Base-by-base conservation (phyloP, 2,888 invertebrate species). In the Philaethria dido region DNA sequence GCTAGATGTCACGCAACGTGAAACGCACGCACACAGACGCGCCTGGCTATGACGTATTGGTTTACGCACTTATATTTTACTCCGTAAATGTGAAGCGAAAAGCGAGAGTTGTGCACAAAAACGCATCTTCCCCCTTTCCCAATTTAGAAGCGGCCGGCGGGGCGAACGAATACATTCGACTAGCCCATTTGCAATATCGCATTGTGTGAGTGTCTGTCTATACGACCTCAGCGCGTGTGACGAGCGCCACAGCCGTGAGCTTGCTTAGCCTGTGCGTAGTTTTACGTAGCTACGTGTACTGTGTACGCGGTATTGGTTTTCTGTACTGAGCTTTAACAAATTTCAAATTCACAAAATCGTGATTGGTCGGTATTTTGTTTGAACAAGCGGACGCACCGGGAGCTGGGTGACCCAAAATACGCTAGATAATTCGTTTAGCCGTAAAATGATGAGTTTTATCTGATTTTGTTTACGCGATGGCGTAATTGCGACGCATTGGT, bases 301-400 rank as follows among this genome's bases (percentile, higher is more conserved):
- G 80, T 82, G 80, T 84, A 86, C 85, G 78, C 82, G 78, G 86
- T 90, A 91, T 90, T 89, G 91, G 91, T 90, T 92, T 91, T 90
- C 90, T 88, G 89, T 88, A 88, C 85, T 86, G 84, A 86, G 88
- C 86, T 89, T 89, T 84, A 90, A 89, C 89, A 90, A 92, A 91
- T 91, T 92, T 92, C 87, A 91, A 91, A 90, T 91, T 92, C 91
- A 89, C 88, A 91, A 92, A 91, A 88, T 90, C 87, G 88, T 89
- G 91, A 92, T 91, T 91, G 92, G 91, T 85, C 81, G 82, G 83
- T 85, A 89, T 91, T 89, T 89, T 90, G 90, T 92, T 92, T 91
- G 90, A 80, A 84, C 85, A 89, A 88, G 82, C 86, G 81, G 74
- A 85, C 87, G 83, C 86, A 80, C 80, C 77, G 74, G 72, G 73